Evolutionary conservation across 2,888 invertebrate species (phyloP).

Genomic region (Diplolepis rosae): DNA sequence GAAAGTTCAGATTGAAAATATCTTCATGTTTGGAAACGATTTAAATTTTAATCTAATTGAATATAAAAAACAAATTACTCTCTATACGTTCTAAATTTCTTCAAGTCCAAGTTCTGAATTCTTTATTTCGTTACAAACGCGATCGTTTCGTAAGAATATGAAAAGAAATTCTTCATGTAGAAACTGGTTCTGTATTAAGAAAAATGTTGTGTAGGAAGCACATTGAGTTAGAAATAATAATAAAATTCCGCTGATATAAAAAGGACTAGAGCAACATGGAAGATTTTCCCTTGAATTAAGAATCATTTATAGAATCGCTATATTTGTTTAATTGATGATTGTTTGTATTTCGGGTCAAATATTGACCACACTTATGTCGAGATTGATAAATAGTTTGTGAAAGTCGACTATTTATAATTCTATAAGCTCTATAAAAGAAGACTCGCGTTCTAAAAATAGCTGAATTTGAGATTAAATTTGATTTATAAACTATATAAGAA

Average conservation of each 20-base stretch:
- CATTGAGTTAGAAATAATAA: background rate
- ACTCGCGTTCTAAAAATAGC: no score
- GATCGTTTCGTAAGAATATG: background rate
- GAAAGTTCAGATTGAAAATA: background rate
- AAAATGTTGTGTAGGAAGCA: background rate
- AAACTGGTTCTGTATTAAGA: background rate
- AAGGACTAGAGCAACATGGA: background rate
- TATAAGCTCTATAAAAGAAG: no score
- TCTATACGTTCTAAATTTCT: background rate
- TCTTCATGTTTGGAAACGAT: background rate
- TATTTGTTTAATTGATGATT: no score
- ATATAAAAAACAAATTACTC: background rate
- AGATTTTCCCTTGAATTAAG: background rate
- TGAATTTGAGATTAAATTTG: no score
- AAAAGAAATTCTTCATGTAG: background rate
- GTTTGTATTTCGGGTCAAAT: no score
- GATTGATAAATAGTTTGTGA: no score
- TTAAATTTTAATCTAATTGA: background rate
- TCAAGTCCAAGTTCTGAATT: no score
- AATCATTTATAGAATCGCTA: no score
- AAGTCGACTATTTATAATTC: no score
- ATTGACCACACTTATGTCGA: no score
- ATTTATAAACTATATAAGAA: no score
- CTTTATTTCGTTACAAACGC: no score
- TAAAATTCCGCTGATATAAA: background rate